Base-by-base conservation (phyloP, 2,888 invertebrate species). In the Nomada ferruginata region DNA sequence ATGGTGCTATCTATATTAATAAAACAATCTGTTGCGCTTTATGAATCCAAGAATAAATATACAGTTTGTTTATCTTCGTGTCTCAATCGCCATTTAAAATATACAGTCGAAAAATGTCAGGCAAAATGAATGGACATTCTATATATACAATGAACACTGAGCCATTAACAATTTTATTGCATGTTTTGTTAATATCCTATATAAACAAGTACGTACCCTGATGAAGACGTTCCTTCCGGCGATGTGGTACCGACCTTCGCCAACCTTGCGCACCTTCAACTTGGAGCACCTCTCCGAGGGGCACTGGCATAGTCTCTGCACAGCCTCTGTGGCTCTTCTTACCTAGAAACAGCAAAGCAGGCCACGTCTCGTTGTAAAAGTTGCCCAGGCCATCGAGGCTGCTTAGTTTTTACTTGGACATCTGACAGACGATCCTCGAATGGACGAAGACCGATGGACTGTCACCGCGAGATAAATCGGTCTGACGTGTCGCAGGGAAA, bases 201-300 rank as follows among this genome's bases (percentile, higher is more conserved):
- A 36, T 36, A 53, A 60, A 61, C 13, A 7, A 36, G 53, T 57
- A 71, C 80, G 95, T 94, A 98, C 98, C 95, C 98, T 95, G 84
- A 98, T 97, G 93, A 98, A 98, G 73, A 98, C 97, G 91, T 97
- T 97, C 89, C 97, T 95, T 26, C 97, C 97, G 63, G 97, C 97
- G 90, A 98, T 97, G 92, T 96, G 96, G 94, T 98, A 98, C 82
- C 97, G 96, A 20, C 98, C 98, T 94, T 98, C 98, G 76, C 97
- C 97, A 69, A 98, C 96, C 94, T 97, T 97, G 92, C 96, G 96
- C 86, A 97, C 96, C 93, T 96, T 96, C 89, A 97, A 94, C 91
- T 96, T 96, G 84, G 96, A 96, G 93, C 97, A 97, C 90, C 96
- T 96, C 71, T 96, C 96, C 69, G 95, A 95, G 86, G 95, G 94